phyloP scores from a whole-genome alignment of 2,888 invertebrate species.

The Cacoxenus indagator region DNA sequence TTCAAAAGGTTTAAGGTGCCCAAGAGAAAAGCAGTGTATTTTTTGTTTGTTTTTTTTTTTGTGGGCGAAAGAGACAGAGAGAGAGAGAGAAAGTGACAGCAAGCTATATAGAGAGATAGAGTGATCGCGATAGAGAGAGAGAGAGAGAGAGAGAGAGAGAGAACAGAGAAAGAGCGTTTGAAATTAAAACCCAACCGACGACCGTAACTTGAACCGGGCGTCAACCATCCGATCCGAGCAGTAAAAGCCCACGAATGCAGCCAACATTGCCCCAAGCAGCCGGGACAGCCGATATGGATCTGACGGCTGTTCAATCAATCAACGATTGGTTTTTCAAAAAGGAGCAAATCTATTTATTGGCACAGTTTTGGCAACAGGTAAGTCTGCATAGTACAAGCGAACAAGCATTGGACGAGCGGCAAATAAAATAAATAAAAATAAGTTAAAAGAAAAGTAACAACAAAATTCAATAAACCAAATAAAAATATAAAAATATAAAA shows the following conservation, averaged over 20 bases:
- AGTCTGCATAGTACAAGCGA: constrained; percentile 66
- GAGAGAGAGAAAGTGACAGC: too few species aligned
- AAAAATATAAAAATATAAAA: neutral
- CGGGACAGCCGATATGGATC: constrained; percentile 88
- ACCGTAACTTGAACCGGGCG: too few species aligned
- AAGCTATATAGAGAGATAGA: too few species aligned
- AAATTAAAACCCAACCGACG: constrained; percentile 41
- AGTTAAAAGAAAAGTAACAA: neutral
- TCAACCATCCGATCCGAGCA: constrained; percentile 29
- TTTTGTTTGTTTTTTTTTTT: too few species aligned
- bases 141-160: too few species aligned
- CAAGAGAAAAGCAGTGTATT: too few species aligned
- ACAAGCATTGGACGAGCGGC: too few species aligned
- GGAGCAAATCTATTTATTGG: constrained; percentile 92
- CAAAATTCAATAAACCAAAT: neutral
- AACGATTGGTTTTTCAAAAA: constrained; percentile 94
- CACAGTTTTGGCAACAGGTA: constrained; percentile 98
- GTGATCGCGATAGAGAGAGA: too few species aligned
- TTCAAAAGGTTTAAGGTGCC: too few species aligned
- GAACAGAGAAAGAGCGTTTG: constrained; percentile 31
- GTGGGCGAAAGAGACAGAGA: too few species aligned
- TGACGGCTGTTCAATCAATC: constrained; percentile 95
- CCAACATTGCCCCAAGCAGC: constrained; percentile 80
- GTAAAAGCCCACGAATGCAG: constrained; percentile 76
- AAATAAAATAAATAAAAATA: neutral